Evolutionary conservation across 1,140 invertebrate species (phyloP).

Genomic region (Ostrea denselamellosa): DNA sequence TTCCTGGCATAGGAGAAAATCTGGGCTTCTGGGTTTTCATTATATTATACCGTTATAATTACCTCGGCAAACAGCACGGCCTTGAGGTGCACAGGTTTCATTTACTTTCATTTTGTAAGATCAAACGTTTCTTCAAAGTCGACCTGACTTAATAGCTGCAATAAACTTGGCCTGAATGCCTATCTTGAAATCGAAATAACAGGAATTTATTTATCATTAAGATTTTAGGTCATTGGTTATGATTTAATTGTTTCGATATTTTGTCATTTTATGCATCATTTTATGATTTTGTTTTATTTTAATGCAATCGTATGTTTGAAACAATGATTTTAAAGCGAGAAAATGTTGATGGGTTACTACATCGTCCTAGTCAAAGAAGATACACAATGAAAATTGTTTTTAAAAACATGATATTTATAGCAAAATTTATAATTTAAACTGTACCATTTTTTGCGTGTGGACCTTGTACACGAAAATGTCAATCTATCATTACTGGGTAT

Average conservation of each 20-base stretch:
- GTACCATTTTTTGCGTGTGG: no score
- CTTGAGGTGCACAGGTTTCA: conserved; percentile 36
- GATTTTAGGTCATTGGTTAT: conserved; percentile 22
- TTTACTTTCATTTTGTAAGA: conserved; percentile 18
- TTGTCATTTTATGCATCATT: conserved; percentile 5
- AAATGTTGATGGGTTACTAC: no score
- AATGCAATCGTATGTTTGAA: no score
- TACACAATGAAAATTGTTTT: no score
- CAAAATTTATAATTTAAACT: no score
- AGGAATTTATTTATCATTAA: conserved; percentile 24
- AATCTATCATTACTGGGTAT: no score
- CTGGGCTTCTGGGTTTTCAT: conserved; percentile 20
- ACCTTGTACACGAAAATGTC: no score
- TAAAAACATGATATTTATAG: no score
- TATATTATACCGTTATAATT: conserved; percentile 28
- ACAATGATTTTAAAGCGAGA: no score
- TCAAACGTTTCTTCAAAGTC: conserved; percentile 33
- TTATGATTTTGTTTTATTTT: no score
- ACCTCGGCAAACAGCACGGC: conserved; percentile 9
- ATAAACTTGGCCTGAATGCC: conserved; percentile 14
- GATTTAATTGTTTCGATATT: conserved; percentile 25
- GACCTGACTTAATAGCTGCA: conserved; percentile 11
- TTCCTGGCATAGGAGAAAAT: conserved; percentile 27
- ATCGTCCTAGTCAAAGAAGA: no score
- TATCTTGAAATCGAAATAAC: conserved; percentile 26